Evolutionary conservation across 1,140 invertebrate genomes (phyloP).

Genomic region (Steinernema khuongi): DNA sequence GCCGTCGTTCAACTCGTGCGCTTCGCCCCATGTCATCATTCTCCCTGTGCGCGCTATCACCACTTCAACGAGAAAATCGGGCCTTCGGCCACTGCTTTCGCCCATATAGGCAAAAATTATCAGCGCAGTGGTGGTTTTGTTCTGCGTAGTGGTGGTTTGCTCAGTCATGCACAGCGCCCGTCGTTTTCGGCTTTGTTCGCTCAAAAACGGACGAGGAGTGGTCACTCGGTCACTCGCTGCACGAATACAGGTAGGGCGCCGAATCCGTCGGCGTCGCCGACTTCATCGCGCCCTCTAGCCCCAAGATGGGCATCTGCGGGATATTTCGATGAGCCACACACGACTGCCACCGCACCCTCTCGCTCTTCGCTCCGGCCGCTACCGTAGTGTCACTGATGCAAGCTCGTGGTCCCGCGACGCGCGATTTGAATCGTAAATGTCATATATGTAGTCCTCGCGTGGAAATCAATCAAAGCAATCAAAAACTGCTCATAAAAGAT

Average conservation of each 20-base stretch:
- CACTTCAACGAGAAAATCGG: not conserved
- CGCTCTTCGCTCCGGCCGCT: not conserved
- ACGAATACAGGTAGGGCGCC: too few relatives aligned
- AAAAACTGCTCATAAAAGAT: too few relatives aligned
- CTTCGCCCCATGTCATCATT: too few relatives aligned
- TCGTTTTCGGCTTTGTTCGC: not conserved
- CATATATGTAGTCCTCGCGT: not conserved
- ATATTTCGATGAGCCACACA: not conserved
- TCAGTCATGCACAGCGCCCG: not conserved
- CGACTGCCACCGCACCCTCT: not conserved
- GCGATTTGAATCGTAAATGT: not conserved
- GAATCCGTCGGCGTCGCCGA: too few relatives aligned
- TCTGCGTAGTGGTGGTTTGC: not conserved
- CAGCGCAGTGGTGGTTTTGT: not conserved
- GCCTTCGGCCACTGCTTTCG: not conserved
- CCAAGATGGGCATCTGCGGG: not conserved
- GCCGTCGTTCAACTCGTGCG: too few relatives aligned
- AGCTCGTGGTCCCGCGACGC: not conserved
- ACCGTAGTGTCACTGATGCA: not conserved
- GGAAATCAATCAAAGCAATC: too few relatives aligned
- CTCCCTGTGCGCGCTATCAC: too few relatives aligned
- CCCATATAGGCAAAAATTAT: not conserved
- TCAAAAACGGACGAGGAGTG: too few relatives aligned
- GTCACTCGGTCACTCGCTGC: too few relatives aligned
- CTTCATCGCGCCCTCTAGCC: too few relatives aligned